phyloP scores from a whole-genome alignment of 2,113 vertebrate species.

The Oncorhynchus clarkii region DNA sequence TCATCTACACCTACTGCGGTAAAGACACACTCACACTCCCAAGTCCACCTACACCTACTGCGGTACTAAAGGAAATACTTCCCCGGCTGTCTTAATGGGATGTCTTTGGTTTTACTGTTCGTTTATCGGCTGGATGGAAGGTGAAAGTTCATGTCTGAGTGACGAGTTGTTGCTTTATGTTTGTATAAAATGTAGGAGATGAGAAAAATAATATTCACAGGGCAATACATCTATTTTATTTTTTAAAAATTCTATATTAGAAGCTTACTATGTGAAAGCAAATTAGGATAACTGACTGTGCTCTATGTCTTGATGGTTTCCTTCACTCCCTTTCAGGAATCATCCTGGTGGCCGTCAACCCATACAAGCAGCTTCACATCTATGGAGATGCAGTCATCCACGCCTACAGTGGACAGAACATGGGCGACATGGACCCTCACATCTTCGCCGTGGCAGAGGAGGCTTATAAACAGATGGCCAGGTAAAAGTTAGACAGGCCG shows the following conservation, averaged over 20 bases:
- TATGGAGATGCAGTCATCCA: conserved; percentile 97
- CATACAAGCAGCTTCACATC: conserved; percentile 89
- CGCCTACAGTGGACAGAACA: conserved; percentile 94
- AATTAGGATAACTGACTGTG: too few relatives aligned
- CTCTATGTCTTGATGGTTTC: neutral
- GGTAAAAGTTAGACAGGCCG: conserved; percentile 63
- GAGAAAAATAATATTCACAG: neutral
- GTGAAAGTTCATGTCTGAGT: too few relatives aligned
- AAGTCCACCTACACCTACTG: conserved; percentile 97
- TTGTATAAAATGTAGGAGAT: neutral
- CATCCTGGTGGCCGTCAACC: conserved; percentile 95
- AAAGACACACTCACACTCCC: conserved; percentile 30
- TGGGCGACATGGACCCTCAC: conserved; percentile 99
- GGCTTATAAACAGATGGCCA: conserved; percentile 98
- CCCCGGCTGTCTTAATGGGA: too few relatives aligned
- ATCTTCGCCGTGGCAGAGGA: conserved; percentile 98
- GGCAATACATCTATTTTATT: too few relatives aligned
- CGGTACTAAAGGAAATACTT: conserved; percentile 67
- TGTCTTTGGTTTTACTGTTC: too few relatives aligned
- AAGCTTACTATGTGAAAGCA: too few relatives aligned
- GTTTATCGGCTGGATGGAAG: too few relatives aligned
- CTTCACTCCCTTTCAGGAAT: conserved; percentile 79
- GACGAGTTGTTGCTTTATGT: too few relatives aligned
- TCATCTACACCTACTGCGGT: too few relatives aligned
- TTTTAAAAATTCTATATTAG: too few relatives aligned